Base-by-base conservation (phyloP, 1,140 invertebrate species). In the Bombus soroeensis region DNA sequence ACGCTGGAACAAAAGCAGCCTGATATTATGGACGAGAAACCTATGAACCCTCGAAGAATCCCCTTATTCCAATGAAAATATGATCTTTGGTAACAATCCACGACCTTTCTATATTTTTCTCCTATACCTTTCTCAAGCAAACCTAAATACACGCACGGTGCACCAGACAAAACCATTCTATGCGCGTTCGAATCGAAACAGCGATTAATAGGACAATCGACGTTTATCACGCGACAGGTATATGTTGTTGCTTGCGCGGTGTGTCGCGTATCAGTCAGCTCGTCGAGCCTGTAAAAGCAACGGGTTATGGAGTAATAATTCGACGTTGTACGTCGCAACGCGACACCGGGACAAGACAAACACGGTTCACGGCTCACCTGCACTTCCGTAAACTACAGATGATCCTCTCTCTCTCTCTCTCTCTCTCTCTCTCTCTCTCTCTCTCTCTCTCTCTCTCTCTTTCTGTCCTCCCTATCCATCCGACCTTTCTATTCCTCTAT, bases 271-370 rank as follows among this genome's bases (percentile, higher is more conserved):
- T 39, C 34, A 59, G 34, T 72, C 84, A 86, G 81, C 78, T 87
- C 74, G 80, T 28, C 32, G 74, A 22, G 71, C 72, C 75, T 76
- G 75, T 90, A 91, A 91, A 91, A 89, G 87, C 87, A 87, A 87
- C 82, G 88, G 81, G 85, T 89, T 91, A 89, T 88, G 81, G 84
- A 88, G 88, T 88, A 91, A 90, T 90, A 91, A 91, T 85, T 85
- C 78, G 53, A 8, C 57, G 75, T n/a, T 79, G 83, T 68, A 43
- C 37, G 47, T 64, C 53, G 66, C 59, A 41, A 5, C 59, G 62
- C 62, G 62, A 62, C 59, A 66, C 79, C 78, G 25, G 34, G 71
- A 79, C 78, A 85, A 85, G 57, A 41, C 79, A 85, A 86, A 88
- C 79, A 18, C 32, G 66, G 83, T 72, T 72, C 83, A 80, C 75